Evolutionary conservation across 2,113 vertebrate species (phyloP).

Genomic region (Poeciliopsis occidentalis): DNA sequence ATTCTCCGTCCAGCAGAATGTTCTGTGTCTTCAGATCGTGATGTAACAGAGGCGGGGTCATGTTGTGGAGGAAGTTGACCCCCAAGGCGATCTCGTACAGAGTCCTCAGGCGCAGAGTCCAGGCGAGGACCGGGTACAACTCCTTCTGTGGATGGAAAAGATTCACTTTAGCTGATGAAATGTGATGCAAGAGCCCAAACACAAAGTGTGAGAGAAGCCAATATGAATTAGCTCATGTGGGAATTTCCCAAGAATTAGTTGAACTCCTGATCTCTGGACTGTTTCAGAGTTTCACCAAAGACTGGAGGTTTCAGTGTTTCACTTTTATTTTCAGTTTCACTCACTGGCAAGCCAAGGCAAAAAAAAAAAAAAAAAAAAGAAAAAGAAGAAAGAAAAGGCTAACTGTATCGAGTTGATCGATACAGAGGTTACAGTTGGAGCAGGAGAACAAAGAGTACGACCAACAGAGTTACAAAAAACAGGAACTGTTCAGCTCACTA

Average conservation of each 20-base stretch:
- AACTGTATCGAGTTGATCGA: neutral
- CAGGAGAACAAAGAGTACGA: neutral
- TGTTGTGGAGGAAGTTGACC: constrained; percentile 97
- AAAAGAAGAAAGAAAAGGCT: no score
- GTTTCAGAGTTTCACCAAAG: constrained; percentile 10
- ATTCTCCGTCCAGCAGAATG: constrained; percentile 93
- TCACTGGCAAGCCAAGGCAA: neutral
- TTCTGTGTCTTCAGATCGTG: constrained; percentile 98
- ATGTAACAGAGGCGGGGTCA: constrained; percentile 94
- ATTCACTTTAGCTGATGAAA: no score
- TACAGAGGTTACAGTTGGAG: neutral
- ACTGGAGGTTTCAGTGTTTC: constrained; percentile 4
- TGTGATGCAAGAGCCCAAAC: neutral
- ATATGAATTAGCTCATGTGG: neutral
- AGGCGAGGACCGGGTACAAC: constrained; percentile 85
- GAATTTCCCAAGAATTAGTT: constrained; percentile 23
- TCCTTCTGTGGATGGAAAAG: constrained; percentile 79
- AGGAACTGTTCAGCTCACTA: neutral
- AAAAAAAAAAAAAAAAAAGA: neutral
- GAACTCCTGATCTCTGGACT: neutral
- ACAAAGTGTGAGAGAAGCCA: neutral
- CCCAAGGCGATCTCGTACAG: constrained; percentile 96
- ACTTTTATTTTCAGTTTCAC: constrained; percentile 26
- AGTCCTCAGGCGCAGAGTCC: constrained; percentile 91
- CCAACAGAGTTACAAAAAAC: constrained; percentile 4